Evolutionary conservation across 1,140 invertebrate species (phyloP).

Genomic region (Cherax quadricarinatus): DNA sequence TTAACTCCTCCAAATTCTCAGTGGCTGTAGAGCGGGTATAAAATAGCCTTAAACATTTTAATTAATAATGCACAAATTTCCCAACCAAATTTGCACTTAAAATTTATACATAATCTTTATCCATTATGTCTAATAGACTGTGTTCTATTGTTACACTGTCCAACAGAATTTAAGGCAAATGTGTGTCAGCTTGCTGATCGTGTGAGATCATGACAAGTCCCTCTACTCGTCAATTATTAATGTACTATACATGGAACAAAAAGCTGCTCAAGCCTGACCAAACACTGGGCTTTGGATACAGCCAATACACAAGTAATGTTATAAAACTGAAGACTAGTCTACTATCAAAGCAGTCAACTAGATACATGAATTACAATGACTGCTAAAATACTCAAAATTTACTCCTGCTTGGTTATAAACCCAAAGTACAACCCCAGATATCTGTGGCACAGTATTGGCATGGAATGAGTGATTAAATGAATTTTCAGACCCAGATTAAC

Average conservation of each 20-base stretch:
- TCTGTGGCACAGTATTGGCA: constrained; percentile 19
- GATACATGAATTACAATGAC: not conserved
- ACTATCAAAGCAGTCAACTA: not conserved
- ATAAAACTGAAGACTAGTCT: constrained; percentile 14
- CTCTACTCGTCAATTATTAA: not conserved
- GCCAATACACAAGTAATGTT: not conserved
- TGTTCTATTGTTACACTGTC: not conserved
- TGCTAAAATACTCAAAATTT: not conserved
- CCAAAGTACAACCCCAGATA: not conserved
- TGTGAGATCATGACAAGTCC: not conserved
- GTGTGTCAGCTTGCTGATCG: not conserved
- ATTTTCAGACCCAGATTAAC: constrained; percentile 19
- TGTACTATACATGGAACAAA: not conserved
- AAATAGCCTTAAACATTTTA: not conserved
- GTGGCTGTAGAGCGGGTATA: not conserved
- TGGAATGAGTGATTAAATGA: constrained; percentile 39
- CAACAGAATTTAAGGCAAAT: constrained; percentile 12
- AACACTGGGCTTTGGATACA: constrained; percentile 9
- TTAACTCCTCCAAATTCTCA: constrained; percentile 2
- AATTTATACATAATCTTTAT: not conserved
- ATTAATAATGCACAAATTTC: not conserved
- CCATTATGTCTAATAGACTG: not conserved
- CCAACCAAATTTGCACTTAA: not conserved
- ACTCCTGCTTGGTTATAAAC: not conserved
- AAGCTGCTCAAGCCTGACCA: not conserved